Percentiles rank a stretch among this genome's conserved stretches.
phyloP scores from a whole-genome alignment of 2,113 vertebrate genomes.

The Oryzias melastigma region DNA sequence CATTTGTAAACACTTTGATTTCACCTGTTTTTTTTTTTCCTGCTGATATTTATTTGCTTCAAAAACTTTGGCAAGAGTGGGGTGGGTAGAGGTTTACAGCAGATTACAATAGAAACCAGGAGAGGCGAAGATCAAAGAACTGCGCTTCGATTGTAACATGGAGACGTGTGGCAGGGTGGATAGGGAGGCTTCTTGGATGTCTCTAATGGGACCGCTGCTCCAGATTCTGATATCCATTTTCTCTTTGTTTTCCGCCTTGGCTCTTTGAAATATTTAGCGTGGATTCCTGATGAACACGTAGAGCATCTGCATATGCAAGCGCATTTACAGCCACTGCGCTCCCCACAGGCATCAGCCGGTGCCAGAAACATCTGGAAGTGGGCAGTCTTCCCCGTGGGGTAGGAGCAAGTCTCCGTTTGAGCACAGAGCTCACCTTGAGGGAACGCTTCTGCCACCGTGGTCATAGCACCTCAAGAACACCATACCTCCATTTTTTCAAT shows the following conservation, averaged over 20 bases:
- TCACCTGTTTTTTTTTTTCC: conserved; percentile 53
- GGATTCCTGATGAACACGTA: conserved; percentile 52
- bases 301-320: conserved; percentile 13
- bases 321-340: conserved; percentile 25
- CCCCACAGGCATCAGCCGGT: conserved; percentile 34
- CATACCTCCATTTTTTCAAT: conserved; percentile 19
- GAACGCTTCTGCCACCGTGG: conserved; percentile 17
- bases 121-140: conserved; percentile 71
- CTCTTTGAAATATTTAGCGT: conserved; percentile 73
- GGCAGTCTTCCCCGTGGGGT: conserved; percentile 49
- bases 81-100: conserved; percentile 41
- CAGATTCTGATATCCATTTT: conserved; percentile 72
- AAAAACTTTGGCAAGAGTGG: conserved; percentile 12
- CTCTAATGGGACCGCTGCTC: conserved; percentile 69
- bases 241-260: conserved; percentile 66
- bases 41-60: conserved; percentile 34
- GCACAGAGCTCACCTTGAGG: conserved; percentile 25
- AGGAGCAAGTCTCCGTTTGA: conserved; percentile 40
- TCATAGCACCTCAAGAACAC: conserved; percentile 15
- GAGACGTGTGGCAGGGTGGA: conserved; percentile 31
- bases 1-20: conserved; percentile 50
- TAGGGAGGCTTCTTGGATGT: conserved; percentile 49
- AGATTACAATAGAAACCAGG: conserved; percentile 61
- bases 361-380: conserved; percentile 59
- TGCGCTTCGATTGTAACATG: conserved; percentile 71